Base-by-base conservation (phyloP, 2,797 vertebrate genomes). In the Xenops minutus region DNA sequence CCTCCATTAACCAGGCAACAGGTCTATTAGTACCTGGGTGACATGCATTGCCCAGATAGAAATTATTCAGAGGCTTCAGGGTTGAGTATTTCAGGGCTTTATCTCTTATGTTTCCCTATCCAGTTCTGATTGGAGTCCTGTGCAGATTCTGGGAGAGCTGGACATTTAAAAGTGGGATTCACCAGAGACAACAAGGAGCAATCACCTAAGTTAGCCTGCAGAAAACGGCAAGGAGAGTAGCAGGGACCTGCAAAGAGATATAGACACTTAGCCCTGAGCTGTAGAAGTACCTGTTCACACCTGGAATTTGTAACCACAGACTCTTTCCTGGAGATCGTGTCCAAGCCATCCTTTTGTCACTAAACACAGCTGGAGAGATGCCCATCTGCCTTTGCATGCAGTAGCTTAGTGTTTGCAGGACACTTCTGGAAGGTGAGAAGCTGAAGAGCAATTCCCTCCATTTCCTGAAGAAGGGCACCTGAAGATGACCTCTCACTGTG, bases 31-130 rank as follows among this genome's bases (percentile, higher is more conserved):
- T 46, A 14, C 17, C 49, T 55, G 16, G 10, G 16, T 56, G 20
- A 48, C 15, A 26, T 27, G 14, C 7, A 32, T 26, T 78, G 30
- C 30, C 27, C 44, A 67, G 32, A 26, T 1, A 59, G 8, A 72
- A 46, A 74, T 20, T 19, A 44, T 29, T 66, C 39, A 52, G 62
- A 43, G 61, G 18, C 34, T 93, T 27, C 43, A 79, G 43, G 39
- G 23, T 7, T 88, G 62, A 61, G 39, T 52, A 64, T 82, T 85
- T 68, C 39, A 78, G 15, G 41, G 20, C 4, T 63, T 81, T 44
- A 36, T 30, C 13, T 63, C 24, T n/a, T 52, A 4, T 0, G 1
- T 66, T 86, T 79, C 27, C 43, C 21, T 71, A 0, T 66, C 22
- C 29, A 69, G 8, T 27, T 64, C 67, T 78, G 34, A 74, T 52